These are phyloP conservation scores for Drosophila stalkeri DNA, from an alignment of 2,888 invertebrate genomes.

Conservation along the genomic window DNA sequence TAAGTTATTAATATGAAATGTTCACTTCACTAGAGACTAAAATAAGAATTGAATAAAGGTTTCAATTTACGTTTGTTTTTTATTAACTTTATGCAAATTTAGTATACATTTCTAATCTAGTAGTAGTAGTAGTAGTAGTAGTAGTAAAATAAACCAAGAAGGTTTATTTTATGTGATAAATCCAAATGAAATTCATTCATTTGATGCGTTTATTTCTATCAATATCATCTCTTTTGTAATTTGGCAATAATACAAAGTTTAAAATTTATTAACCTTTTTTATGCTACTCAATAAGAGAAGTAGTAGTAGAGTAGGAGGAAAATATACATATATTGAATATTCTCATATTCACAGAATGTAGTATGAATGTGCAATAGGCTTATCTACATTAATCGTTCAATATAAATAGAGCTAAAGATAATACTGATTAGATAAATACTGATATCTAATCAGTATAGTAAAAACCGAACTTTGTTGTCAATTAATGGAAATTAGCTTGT, in stretches of 20 bases:
- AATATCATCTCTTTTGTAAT: not conserved
- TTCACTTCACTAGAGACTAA: no score
- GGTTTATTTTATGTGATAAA: no score
- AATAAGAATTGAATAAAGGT: no score
- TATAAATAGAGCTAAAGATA: not conserved
- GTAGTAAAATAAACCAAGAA: no score
- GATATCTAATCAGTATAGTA: not conserved
- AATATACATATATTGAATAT: not conserved
- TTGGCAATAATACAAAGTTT: no score
- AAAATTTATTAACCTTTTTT: not conserved
- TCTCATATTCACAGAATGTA: not conserved
- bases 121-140: no score
- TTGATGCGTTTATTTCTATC: no score
- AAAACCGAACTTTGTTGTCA: not conserved
- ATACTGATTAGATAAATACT: constrained; percentile 2
- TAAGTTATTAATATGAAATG: no score
- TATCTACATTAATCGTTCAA: not conserved
- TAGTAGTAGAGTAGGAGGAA: not conserved
- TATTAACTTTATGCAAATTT: no score
- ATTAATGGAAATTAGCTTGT: not conserved
- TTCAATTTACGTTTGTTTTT: no score
- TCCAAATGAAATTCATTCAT: no score
- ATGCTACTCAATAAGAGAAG: not conserved
- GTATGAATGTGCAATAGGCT: not conserved
- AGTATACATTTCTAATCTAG: no score